Conservation (phyloP, 2,888 invertebrate species). For the Polydrusus pterygomalis region DNA sequence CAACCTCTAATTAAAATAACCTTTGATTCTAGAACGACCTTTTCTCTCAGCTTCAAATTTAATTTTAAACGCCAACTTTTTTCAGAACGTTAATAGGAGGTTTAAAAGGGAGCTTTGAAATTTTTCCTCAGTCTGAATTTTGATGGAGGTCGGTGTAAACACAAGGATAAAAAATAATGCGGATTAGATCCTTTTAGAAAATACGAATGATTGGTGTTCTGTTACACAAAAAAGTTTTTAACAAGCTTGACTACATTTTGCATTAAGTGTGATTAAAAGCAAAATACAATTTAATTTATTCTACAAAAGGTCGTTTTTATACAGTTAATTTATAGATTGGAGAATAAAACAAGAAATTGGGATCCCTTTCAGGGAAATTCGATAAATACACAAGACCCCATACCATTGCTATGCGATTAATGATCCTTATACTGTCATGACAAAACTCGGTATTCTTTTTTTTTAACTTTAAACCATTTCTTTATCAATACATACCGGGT, state of each 20-base stretch:
- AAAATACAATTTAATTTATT: background rate
- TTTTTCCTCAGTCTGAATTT: slow-evolving; percentile 23
- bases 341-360: no score
- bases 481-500: no score
- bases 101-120: slow-evolving; percentile 30
- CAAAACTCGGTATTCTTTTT: no score
- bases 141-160: slow-evolving; percentile 31
- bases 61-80: slow-evolving; percentile 23
- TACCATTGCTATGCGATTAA: no score
- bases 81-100: slow-evolving; percentile 14
- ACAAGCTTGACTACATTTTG: background rate
- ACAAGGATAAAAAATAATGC: slow-evolving; percentile 12
- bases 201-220: slow-evolving; percentile 13
- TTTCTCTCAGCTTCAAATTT: slow-evolving; percentile 17
- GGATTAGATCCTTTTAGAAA: slow-evolving; percentile 16
- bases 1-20: slow-evolving; percentile 13
- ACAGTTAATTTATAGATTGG: no score
- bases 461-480: no score
- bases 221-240: background rate
- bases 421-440: no score
- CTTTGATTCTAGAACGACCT: background rate
- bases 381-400: no score
- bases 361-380: no score
- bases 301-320: no score
- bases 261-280: background rate